Evolutionary conservation across 2,888 invertebrate species (phyloP).

Genomic region (Sphaerophoria rueppellii): DNA sequence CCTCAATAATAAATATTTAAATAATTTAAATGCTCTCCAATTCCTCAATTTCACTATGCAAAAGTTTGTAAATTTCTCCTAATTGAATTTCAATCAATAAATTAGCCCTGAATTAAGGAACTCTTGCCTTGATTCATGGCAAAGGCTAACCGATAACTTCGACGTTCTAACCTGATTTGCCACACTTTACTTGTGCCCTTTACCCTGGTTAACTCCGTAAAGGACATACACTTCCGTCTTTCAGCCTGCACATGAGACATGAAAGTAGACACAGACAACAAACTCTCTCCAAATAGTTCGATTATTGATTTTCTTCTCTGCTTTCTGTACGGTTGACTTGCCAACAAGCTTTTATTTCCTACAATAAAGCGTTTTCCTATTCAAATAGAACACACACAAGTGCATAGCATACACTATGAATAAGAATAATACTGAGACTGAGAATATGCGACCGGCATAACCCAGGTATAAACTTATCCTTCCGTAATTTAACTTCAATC

Average conservation of each 20-base stretch:
- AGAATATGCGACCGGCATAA: not conserved
- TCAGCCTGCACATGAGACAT: not conserved
- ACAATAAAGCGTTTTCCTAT: conserved; percentile 7
- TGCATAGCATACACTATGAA: not conserved
- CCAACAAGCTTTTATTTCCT: conserved; percentile 17
- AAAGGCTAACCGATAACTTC: not conserved
- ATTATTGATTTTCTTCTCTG: conserved; percentile 20
- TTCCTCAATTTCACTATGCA: no score
- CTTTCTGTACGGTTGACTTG: conserved; percentile 5
- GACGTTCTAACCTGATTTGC: conserved; percentile 31
- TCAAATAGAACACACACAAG: conserved; percentile 1
- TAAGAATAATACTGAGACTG: not conserved
- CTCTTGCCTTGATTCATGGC: conserved; percentile 5
- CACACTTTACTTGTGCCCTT: conserved; percentile 2
- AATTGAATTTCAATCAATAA: not conserved
- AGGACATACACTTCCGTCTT: no score
- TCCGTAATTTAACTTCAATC: conserved; percentile 20
- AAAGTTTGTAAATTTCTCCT: not conserved
- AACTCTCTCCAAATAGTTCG: not conserved
- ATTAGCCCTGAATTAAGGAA: conserved; percentile 34
- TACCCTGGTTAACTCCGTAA: not conserved
- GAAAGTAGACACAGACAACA: no score
- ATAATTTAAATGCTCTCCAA: no score
- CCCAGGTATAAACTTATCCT: not conserved
- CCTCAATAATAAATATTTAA: no score